Evolutionary conservation across 2,113 vertebrate species (phyloP).

Genomic region (Danio rerio): GRCz12tu NC_133180.1:34367001-34367500

Average conservation of each 20-base stretch:
- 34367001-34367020: not conserved
- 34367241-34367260: conserved; percentile 43
- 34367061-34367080: not conserved
- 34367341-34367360: conserved; percentile 9
- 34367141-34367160: conserved; percentile 30
- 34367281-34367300: conserved; percentile 29
- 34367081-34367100: not conserved
- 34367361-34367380: conserved; percentile 5
- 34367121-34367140: conserved; percentile 38
- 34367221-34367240: conserved; percentile 4
- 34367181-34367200: conserved; percentile 27
- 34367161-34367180: conserved; percentile 45
- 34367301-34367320: conserved; percentile 26
- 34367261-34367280: conserved; percentile 40
- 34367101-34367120: conserved; percentile 27
- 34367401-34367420: conserved; percentile 23
- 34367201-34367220: conserved; percentile 20
- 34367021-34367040: conserved; percentile 1
- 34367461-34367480: conserved; percentile 10
- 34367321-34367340: not conserved
- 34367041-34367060: not conserved
- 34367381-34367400: conserved; percentile 16
- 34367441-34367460: conserved; percentile 18
- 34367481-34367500: not conserved
- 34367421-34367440: conserved; percentile 31